Evolutionary conservation across 2,888 invertebrate species (phyloP).

Genomic region (Nasonia oneida): DNA sequence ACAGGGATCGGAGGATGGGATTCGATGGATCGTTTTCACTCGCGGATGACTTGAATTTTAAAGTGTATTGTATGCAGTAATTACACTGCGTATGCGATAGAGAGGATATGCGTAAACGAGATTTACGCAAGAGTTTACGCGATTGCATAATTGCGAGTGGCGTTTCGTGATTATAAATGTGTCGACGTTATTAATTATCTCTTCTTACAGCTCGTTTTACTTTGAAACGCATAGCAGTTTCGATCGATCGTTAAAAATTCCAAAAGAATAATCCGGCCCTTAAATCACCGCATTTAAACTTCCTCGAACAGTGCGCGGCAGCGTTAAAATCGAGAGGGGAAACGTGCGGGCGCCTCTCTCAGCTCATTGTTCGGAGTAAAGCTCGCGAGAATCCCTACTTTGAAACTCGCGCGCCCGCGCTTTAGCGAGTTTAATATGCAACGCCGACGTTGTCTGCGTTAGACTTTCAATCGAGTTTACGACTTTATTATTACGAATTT

Average conservation of each 20-base stretch:
- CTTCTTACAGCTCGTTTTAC: not conserved
- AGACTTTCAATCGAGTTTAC: slow-evolving; percentile 4
- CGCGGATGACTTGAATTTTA: not conserved
- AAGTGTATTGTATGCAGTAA: not conserved
- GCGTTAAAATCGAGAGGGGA: not conserved
- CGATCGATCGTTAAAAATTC: not conserved
- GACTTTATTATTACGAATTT: not conserved
- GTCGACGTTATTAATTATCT: not conserved
- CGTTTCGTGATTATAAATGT: too few species aligned
- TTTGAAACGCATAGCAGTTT: not conserved
- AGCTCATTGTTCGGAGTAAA: not conserved
- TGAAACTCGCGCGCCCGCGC: not conserved
- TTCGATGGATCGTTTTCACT: not conserved
- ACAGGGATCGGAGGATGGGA: not conserved
- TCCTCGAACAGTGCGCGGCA: too few species aligned
- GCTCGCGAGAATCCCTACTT: not conserved
- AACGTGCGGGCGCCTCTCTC: not conserved
- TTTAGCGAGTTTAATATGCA: not conserved
- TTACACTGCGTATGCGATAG: not conserved
- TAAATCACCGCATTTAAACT: not conserved
- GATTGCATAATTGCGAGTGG: not conserved
- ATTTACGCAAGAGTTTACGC: not conserved
- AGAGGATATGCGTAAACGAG: not conserved
- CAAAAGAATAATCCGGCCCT: not conserved
- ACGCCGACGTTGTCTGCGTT: not conserved